Evolutionary conservation across 2,113 vertebrate genomes (phyloP), one percentile per base, ranked within the genome.

Genomic region (Spea multiplicata): DNA sequence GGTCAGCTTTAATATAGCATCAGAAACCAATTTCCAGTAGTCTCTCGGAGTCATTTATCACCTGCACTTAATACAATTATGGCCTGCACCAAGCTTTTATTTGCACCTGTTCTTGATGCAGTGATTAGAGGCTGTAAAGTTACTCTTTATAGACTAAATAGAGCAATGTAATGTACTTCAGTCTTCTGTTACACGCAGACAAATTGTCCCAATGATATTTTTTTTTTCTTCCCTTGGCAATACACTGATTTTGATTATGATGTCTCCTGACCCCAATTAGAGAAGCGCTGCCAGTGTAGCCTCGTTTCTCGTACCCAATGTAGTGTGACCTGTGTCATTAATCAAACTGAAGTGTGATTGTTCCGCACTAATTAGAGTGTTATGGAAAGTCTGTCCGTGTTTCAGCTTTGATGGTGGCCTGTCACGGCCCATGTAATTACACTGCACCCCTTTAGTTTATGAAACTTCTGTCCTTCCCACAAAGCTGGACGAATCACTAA

Each of bases 1-100:
- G 91, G 93, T 92, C 94, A 93, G 82, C 83, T 92, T 92, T 92
- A 93, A 94, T 93, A 91, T 81, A 88, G 85, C 88, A 93, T 91
- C 89, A 90, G 91, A 90, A 94, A 90, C 80, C 90, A 93, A 95
- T 94, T 94, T 93, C 90, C 86, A 92, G 86, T 90, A 87, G 82
- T 88, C 90, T 92, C 91, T 94, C 92, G 92, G 83, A 83, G 84
- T 87, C 92, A 94, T 95, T 93, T 89, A 93, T 95, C 93, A 95
- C 86, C 83, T 86, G 83, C 81, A 86, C 88, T 90, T 90, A 91
- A 93, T 87, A 89, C 86, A 93, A 94, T 93, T 93, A 91, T 83
- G 86, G 85, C 73, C 81, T 83, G 84, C 87, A 87, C 84, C 84
- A 88, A 88, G 83, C 81, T 88, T 85, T 84, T 71, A 79, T 85